Evolutionary conservation across 2,797 vertebrate species (phyloP), one percentile per base, ranked within the genome.

Genomic region (Notamacropus eugenii): DNA sequence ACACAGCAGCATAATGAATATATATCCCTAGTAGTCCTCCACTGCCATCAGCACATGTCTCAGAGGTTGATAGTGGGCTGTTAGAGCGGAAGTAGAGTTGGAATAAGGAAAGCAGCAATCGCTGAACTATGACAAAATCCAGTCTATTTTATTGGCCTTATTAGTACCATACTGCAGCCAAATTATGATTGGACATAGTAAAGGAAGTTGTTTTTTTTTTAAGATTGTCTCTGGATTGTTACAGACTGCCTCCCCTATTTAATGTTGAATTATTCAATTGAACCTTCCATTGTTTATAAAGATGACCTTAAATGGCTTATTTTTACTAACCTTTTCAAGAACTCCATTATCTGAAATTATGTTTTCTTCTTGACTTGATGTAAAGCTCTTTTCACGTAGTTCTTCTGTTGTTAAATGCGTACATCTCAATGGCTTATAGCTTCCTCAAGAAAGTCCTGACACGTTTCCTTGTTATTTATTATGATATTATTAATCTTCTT

Each of bases 291-390:
- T 94, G 19, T 40, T 82, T 74, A 19, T 58, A 95, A 96, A 92
- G 92, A n/a, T 27, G 74, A 31, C 16, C 57, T 57, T 40, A 90
- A 82, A 34, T 91, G 34, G 1, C 55, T 82, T 50, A 10, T n/a
- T 82, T 96, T 96, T 67, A 55, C 54, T 93, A 90, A 46, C 4
- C 93, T 19, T 50, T 96, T 74, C n/a, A 95, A 94, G 54, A 93
- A 92, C 22, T 82, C 16, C 22, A 46, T 82, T 46, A n/a, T 82
- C 24, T 27, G 8, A 46, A 46, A 46, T 82, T 92, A 10, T 56
- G 91, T 91, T 95, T 93, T 52, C 52, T 62, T 31, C 55, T 95
- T 93, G 93, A 58, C 82, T 97, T 92, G 58, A 87, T 94, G 22
- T 24, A n/a, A 28, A 40, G n/a, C 93, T 96, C 55, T 93, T 96